Evolutionary conservation across 2,113 vertebrate species (phyloP).

Genomic region (Orientallactaga bullata): DNA sequence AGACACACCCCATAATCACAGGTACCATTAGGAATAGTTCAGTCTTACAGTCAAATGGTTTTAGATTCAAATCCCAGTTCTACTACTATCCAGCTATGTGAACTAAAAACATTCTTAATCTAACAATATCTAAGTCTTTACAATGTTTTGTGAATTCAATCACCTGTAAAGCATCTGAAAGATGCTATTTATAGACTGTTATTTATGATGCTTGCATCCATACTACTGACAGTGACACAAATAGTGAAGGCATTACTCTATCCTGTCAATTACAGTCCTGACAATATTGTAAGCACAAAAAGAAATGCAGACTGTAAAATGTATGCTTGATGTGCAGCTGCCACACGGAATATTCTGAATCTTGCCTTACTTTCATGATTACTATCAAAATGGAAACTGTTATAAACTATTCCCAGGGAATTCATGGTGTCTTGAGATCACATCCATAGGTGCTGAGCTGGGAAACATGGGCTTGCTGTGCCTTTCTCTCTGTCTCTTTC

Average conservation of each 20-base stretch:
- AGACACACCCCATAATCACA: neutral
- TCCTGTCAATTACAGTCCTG: neutral
- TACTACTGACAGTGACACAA: neutral
- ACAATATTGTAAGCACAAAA: neutral
- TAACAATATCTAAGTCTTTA: slow-evolving; percentile 14
- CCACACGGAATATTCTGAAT: neutral
- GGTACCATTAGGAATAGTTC: neutral
- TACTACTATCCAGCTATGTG: neutral
- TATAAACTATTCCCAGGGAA: neutral
- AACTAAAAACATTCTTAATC: neutral
- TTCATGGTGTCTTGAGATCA: neutral
- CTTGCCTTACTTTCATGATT: neutral
- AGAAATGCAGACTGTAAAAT: neutral
- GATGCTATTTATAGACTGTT: neutral
- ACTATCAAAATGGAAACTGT: neutral
- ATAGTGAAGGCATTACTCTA: neutral
- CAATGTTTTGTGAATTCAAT: neutral
- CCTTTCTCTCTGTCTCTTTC: neutral
- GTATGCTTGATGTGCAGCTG: neutral
- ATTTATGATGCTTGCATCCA: neutral
- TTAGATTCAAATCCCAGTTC: neutral
- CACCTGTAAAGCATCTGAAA: neutral
- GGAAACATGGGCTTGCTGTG: neutral
- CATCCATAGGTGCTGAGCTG: neutral
- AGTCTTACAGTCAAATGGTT: neutral